A percentile compares a stretch with the other conserved stretches of the same genome.
Evolutionary conservation across 2,797 vertebrate species (phyloP).

Genomic region (Falco cherrug): DNA sequence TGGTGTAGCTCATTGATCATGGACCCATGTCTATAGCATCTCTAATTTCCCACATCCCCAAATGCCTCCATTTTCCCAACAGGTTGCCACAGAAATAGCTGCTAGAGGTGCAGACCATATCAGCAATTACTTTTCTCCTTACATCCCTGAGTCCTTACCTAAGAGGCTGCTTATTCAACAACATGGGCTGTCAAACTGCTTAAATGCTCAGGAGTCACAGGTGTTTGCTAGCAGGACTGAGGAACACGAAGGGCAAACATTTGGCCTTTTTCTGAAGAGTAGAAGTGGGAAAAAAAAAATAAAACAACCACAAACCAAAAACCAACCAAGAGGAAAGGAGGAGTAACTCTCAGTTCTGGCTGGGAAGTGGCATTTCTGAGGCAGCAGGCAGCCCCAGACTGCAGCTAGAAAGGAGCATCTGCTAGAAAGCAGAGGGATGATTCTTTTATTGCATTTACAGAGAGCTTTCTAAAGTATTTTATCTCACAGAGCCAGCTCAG

Average conservation of each 20-base stretch:
- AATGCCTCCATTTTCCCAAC: neutral
- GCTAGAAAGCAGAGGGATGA: neutral
- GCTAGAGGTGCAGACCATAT: neutral
- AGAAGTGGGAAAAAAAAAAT: neutral
- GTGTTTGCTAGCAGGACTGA: neutral
- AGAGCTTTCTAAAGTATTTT: neutral
- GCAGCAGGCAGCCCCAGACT: neutral
- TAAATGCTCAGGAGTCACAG: neutral
- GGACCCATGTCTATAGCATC: neutral
- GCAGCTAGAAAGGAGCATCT: neutral
- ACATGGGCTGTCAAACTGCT: neutral
- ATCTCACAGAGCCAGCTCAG: neutral
- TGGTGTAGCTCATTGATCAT: neutral
- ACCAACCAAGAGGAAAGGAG: neutral
- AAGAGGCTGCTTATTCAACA: neutral
- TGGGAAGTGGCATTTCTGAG: neutral
- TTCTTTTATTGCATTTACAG: neutral
- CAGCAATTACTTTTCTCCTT: neutral
- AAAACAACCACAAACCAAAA: too few relatives aligned
- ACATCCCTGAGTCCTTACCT: neutral
- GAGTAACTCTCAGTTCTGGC: neutral
- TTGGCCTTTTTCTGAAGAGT: neutral
- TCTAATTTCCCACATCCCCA: neutral
- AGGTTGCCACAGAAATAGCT: neutral
- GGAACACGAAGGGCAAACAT: rapidly evolving